Base-by-base conservation (phyloP, 1,140 invertebrate genomes). In the Zaprionus capensis region DNA sequence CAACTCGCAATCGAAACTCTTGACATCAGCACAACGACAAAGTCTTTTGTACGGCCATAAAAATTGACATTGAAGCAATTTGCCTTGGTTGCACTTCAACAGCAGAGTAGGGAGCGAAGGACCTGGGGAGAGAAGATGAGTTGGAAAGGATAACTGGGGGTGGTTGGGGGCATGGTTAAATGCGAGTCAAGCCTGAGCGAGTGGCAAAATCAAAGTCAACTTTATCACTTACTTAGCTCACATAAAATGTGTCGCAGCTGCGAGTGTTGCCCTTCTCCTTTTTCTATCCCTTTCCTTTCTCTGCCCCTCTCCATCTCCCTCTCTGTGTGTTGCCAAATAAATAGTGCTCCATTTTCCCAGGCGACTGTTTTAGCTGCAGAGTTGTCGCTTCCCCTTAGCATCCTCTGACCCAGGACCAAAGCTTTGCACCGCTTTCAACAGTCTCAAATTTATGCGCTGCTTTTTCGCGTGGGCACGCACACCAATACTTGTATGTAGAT, bases 141-240 rank as follows among this genome's bases (percentile, higher is more conserved):
- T 9, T 17, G n/a, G 6, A 17, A 46, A 5, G 41, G 36, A 17
- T 11, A 9, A 9, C 31, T 2, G 20, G 17, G 20, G 15, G 14
- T 7, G 17, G 55, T 12, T 11, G 2, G 14, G 24, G 46, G 46
- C 26, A 51, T 53, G 57, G 58, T 22, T 36, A 71, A 71, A 65
- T 67, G 38, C 28, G 41, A 36, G 72, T 63, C 72, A 75, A 63
- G 67, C 67, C 51, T 56, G 58, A 75, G 58, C 38, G 69, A 86
- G 68, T 86, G 76, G 64, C 82, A 65, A 82, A 86, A 86, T 87
- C 83, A 86, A 86, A 86, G 76, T 82, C 76, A 77, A 73, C 81
- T 87, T 84, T 87, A 87, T 84, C 81, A 90, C 85, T 84, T 90
- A 84, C 83, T 87, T 84, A 90, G 71, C 64, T 65, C 62, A 65